Percentiles rank a stretch among this genome's conserved stretches.
phyloP scores from a whole-genome alignment of 2,888 invertebrate genomes.

The Agrilus mali region DNA sequence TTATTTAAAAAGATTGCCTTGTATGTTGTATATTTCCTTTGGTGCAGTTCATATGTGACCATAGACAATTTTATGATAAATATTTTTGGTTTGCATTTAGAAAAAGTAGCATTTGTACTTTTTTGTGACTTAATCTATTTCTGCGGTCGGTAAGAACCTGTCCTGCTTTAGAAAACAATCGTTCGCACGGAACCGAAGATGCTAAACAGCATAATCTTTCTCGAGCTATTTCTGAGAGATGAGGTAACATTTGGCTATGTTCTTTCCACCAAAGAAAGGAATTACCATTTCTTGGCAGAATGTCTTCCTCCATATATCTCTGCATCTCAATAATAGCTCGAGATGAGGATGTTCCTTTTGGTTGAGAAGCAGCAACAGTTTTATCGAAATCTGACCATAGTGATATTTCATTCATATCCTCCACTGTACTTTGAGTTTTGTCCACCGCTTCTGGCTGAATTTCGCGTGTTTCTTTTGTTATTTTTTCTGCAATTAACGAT shows the following conservation, averaged over 20 bases:
- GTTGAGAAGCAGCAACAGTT: background rate
- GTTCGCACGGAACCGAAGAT: slow-evolving; percentile 18
- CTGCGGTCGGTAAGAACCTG: slow-evolving; percentile 13
- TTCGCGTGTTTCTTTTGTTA: background rate
- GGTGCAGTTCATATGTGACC: too few relatives aligned
- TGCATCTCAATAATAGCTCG: slow-evolving; percentile 14
- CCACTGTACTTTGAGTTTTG: too few relatives aligned
- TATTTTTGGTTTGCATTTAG: background rate
- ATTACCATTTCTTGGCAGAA: slow-evolving; percentile 10
- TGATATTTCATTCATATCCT: background rate
- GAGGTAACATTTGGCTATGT: slow-evolving; percentile 11
- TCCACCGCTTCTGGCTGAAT: background rate
- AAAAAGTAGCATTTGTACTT: slow-evolving; percentile 9
- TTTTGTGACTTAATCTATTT: slow-evolving; percentile 10
- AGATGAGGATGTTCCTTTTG: slow-evolving; percentile 7
- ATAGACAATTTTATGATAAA: too few relatives aligned
- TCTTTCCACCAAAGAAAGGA: slow-evolving; percentile 16
- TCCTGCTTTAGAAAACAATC: slow-evolving; percentile 17
- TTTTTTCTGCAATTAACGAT: too few relatives aligned
- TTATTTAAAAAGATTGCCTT: too few relatives aligned
- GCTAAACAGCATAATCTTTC: slow-evolving; percentile 14
- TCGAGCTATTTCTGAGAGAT: slow-evolving; percentile 13
- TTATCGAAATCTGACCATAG: slow-evolving; percentile 6
- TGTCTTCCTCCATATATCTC: slow-evolving; percentile 15
- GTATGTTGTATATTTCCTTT: too few relatives aligned